A percentile compares a stretch with the other conserved stretches of the same genome.
Conservation (phyloP, 2,888 invertebrate species). For the Pollenia griseotomentosa region DNA sequence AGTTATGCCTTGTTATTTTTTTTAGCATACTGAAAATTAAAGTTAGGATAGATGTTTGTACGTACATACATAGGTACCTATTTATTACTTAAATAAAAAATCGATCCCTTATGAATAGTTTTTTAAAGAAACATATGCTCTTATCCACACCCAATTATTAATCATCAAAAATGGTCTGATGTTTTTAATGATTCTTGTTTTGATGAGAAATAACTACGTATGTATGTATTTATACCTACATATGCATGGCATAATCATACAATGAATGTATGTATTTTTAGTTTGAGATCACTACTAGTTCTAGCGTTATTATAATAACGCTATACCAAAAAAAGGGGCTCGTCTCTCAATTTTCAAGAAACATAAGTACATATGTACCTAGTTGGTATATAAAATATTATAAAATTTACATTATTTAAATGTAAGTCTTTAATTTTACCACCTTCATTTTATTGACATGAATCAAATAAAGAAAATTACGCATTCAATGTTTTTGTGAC, state of each 20-base stretch:
- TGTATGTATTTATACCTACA: background rate
- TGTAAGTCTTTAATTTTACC: background rate
- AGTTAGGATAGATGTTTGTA: too few species aligned
- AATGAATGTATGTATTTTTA: background rate
- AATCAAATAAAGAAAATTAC: too few species aligned
- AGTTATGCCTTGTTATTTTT: too few species aligned
- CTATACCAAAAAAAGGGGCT: conserved; percentile 24
- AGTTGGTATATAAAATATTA: background rate
- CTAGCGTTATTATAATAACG: too few species aligned
- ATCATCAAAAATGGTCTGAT: conserved; percentile 28
- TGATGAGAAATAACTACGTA: too few species aligned
- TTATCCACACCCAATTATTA: conserved; percentile 2
- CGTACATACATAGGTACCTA: conserved; percentile 11
- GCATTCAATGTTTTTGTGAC: too few species aligned
- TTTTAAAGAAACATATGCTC: background rate
- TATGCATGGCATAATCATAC: background rate
- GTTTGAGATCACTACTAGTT: too few species aligned
- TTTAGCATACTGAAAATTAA: too few species aligned
- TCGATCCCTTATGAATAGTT: too few species aligned
- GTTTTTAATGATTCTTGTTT: background rate
- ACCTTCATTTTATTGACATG: too few species aligned
- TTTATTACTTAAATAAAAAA: background rate
- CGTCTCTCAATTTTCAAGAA: background rate
- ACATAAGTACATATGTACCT: background rate
- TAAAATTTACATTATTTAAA: conserved; percentile 2